These are phyloP conservation scores for Tympanoctomys barrerae DNA, from an alignment of 2,797 vertebrate genomes.

Conservation along the genomic window DNA sequence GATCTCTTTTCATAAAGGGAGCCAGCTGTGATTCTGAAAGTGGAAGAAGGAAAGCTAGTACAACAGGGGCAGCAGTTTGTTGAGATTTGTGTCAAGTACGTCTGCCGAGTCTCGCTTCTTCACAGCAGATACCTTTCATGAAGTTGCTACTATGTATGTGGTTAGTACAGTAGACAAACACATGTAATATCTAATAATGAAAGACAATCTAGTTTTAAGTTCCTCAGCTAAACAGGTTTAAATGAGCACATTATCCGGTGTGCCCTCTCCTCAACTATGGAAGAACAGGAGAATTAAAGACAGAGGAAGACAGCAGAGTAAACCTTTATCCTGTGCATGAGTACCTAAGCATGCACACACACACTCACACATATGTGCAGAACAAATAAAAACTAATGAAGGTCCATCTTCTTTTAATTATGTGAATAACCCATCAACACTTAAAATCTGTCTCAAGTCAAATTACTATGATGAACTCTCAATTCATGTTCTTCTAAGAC, in stretches of 20 bases:
- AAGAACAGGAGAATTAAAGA: background rate
- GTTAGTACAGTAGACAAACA: constrained; percentile 55
- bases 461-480: background rate
- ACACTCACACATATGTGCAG: too few species aligned
- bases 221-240: constrained; percentile 46
- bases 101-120: constrained; percentile 57
- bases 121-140: constrained; percentile 14
- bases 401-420: background rate
- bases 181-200: constrained; percentile 38
- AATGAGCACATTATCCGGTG: background rate
- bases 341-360: background rate
- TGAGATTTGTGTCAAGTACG: constrained; percentile 63
- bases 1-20: constrained; percentile 80
- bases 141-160: background rate
- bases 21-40: constrained; percentile 82
- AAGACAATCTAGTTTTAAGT: constrained; percentile 40
- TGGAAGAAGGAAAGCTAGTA: constrained; percentile 73
- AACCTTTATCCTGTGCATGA: background rate
- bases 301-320: background rate
- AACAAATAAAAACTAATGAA: background rate
- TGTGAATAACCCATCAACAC: background rate
- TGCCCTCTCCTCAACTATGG: background rate
- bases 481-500: constrained; percentile 11
- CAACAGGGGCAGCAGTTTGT: constrained; percentile 65
- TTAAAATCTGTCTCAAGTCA: background rate